Percentiles rank a stretch among this genome's conserved stretches.
phyloP scores from a whole-genome alignment of 2,113 vertebrate species.

The Chitala chitala region DNA sequence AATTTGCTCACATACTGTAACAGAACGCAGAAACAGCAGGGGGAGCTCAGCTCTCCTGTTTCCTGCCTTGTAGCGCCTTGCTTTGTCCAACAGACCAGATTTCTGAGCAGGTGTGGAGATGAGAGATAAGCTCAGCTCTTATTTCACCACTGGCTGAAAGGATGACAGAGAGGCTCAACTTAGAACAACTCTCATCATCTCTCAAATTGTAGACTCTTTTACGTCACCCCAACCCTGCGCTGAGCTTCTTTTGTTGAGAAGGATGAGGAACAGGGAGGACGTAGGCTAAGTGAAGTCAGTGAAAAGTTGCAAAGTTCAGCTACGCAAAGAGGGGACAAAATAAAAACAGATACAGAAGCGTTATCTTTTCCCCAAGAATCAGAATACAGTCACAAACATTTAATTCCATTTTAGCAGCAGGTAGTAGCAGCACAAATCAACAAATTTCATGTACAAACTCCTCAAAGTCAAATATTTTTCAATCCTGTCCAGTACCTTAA shows the following conservation, averaged over 20 bases:
- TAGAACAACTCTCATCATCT: constrained; percentile 2
- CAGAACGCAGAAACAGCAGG: constrained; percentile 3
- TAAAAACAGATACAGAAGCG: neutral
- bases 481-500: neutral
- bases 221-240: neutral
- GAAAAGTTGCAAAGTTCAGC: too few relatives aligned
- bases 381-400: too few relatives aligned
- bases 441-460: too few relatives aligned
- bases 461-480: too few relatives aligned
- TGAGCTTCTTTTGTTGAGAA: neutral
- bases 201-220: neutral
- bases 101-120: constrained; percentile 15
- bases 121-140: constrained; percentile 11
- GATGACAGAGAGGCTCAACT: neutral
- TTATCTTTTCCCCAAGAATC: too few relatives aligned
- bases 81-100: neutral
- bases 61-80: neutral
- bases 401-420: too few relatives aligned
- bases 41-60: neutral
- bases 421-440: too few relatives aligned
- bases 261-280: neutral
- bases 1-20: neutral
- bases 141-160: neutral
- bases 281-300: too few relatives aligned
- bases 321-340: neutral